phyloP scores from a whole-genome alignment of 2,888 invertebrate species.

The Ennomos quercinarius region DNA sequence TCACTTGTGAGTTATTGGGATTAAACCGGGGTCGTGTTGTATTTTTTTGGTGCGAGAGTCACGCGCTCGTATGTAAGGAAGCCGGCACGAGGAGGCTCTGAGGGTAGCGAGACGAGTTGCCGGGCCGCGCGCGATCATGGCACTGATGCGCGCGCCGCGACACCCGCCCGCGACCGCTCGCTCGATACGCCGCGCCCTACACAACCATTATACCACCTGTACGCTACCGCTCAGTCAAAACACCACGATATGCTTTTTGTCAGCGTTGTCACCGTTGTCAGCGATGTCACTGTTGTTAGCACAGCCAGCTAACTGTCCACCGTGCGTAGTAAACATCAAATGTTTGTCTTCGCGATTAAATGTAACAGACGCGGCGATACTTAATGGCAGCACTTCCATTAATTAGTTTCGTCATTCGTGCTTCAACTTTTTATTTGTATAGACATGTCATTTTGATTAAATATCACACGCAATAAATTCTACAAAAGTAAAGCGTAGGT shows the following conservation, averaged over 20 bases:
- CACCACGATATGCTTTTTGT: constrained; percentile 70
- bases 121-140: constrained; percentile 62
- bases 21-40: constrained; percentile 17
- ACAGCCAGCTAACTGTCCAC: constrained; percentile 20
- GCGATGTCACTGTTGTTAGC: constrained; percentile 24
- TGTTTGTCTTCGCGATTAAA: constrained; percentile 37
- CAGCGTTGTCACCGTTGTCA: constrained; percentile 40
- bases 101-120: constrained; percentile 57
- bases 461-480: too few species aligned
- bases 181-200: constrained; percentile 76
- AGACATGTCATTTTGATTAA: too few species aligned
- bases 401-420: constrained; percentile 21
- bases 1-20: constrained; percentile 33
- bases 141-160: constrained; percentile 69
- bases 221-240: constrained; percentile 72
- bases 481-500: too few species aligned
- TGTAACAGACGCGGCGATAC: constrained; percentile 15
- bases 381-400: constrained; percentile 34
- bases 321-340: constrained; percentile 24
- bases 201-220: constrained; percentile 78
- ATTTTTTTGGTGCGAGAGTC: constrained; percentile 49
- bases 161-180: constrained; percentile 61
- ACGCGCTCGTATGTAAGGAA: constrained; percentile 57
- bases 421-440: too few species aligned
- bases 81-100: constrained; percentile 35